phyloP scores from a whole-genome alignment of 1,140 invertebrate genomes.

The Brachionus plicatilis region DNA sequence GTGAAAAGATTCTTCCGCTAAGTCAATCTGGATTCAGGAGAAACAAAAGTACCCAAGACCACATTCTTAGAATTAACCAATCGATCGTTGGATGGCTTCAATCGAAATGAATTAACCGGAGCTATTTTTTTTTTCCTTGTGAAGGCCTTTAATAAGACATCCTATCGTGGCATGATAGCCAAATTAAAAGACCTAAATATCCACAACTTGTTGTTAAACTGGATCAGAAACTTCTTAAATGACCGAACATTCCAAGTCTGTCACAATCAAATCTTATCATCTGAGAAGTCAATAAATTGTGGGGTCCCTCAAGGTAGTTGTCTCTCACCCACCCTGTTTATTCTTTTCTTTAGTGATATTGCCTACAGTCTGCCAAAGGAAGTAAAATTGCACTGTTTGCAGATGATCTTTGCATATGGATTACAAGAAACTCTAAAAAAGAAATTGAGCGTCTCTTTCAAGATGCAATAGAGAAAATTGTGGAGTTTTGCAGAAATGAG shows the following conservation, averaged over 20 bases:
- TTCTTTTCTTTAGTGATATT: background rate
- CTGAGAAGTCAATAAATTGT: background rate
- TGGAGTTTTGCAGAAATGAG: too few relatives aligned
- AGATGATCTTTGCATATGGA: background rate
- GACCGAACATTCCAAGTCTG: background rate
- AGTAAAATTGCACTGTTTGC: background rate
- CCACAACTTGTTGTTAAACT: background rate
- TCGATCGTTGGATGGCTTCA: slow-evolving; percentile 47
- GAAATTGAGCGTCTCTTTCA: background rate
- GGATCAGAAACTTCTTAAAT: background rate
- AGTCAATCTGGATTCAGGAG: slow-evolving; percentile 46
- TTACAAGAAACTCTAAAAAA: background rate
- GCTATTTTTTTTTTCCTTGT: slow-evolving; percentile 51
- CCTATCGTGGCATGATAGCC: slow-evolving; percentile 48
- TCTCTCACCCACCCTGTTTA: background rate
- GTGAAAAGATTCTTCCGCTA: background rate
- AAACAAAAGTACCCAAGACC: slow-evolving; percentile 48
- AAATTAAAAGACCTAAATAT: slow-evolving; percentile 44
- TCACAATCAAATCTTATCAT: background rate
- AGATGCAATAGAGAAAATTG: too few relatives aligned
- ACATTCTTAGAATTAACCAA: slow-evolving; percentile 48
- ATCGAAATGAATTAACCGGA: slow-evolving; percentile 45
- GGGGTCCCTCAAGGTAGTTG: slow-evolving; percentile 17
- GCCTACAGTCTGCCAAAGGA: background rate
- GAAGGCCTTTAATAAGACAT: slow-evolving; percentile 54